Evolutionary conservation across 2,797 vertebrate genomes (phyloP).

Genomic region (Centroberyx gerrardi): DNA sequence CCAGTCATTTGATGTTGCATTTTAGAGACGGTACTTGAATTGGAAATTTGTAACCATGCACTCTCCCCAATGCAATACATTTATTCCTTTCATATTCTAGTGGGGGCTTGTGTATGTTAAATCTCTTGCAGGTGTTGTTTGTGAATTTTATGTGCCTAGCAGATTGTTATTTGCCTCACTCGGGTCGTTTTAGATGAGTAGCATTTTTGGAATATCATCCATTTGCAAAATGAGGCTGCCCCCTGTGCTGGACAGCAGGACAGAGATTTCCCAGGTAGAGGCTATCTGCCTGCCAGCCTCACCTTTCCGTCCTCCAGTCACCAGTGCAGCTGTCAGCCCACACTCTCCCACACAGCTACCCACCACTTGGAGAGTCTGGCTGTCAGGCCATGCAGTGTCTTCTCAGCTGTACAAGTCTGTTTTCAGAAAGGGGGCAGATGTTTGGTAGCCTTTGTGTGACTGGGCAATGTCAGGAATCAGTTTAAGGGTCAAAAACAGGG

Average conservation of each 20-base stretch:
- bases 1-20: constrained; percentile 74
- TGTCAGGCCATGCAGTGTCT: constrained; percentile 57
- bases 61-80: constrained; percentile 54
- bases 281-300: constrained; percentile 51
- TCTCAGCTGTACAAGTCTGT: constrained; percentile 40
- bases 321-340: constrained; percentile 71
- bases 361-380: constrained; percentile 57
- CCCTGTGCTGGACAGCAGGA: constrained; percentile 36
- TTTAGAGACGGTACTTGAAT: constrained; percentile 75
- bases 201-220: constrained; percentile 69
- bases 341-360: constrained; percentile 66
- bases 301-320: constrained; percentile 63
- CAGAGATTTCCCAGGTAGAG: constrained; percentile 66
- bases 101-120: constrained; percentile 55
- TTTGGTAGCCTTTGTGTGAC: constrained; percentile 62
- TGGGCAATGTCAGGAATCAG: constrained; percentile 55
- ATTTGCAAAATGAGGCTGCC: constrained; percentile 73
- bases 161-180: constrained; percentile 67
- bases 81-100: constrained; percentile 65
- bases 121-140: constrained; percentile 75
- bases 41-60: constrained; percentile 66
- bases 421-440: constrained; percentile 71
- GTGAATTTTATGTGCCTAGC: constrained; percentile 64
- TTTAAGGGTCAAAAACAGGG: constrained; percentile 58
- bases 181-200: constrained; percentile 57